Conservation (phyloP, 2,888 invertebrate genomes). For the Dichetophora obliterata region DNA sequence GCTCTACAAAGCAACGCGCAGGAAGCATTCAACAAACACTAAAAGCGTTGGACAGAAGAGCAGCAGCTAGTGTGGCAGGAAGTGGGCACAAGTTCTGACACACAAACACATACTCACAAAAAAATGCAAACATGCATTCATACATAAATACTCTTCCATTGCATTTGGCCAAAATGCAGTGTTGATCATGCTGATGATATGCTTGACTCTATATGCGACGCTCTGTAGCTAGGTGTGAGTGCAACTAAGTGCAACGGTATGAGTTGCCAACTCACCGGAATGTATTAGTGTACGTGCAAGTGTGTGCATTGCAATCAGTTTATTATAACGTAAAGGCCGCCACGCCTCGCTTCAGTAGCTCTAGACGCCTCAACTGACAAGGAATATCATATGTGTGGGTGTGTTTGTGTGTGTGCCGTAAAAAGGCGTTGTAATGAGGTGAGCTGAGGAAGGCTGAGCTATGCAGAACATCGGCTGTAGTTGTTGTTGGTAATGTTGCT, state of each 20-base stretch:
- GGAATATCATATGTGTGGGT: not conserved
- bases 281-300: conserved; percentile 9
- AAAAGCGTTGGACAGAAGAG: not conserved
- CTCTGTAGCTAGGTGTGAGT: conserved; percentile 30
- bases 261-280: conserved; percentile 41
- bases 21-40: conserved; percentile 7
- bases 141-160: not conserved
- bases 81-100: too few relatives aligned
- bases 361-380: not conserved
- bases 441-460: not conserved
- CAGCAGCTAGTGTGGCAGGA: not conserved
- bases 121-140: not conserved
- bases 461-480: not conserved
- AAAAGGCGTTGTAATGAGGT: not conserved
- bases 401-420: not conserved
- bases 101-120: not conserved
- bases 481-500: too few relatives aligned
- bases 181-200: conserved; percentile 34
- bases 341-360: not conserved
- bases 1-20: not conserved
- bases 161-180: conserved; percentile 18
- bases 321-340: conserved; percentile 12
- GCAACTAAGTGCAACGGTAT: conserved; percentile 40
- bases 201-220: not conserved
- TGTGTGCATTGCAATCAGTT: conserved; percentile 21